phyloP scores from a whole-genome alignment of 37 sponge, comb jelly and placozoan genomes.

The Cladorhizidae sp. region DNA sequence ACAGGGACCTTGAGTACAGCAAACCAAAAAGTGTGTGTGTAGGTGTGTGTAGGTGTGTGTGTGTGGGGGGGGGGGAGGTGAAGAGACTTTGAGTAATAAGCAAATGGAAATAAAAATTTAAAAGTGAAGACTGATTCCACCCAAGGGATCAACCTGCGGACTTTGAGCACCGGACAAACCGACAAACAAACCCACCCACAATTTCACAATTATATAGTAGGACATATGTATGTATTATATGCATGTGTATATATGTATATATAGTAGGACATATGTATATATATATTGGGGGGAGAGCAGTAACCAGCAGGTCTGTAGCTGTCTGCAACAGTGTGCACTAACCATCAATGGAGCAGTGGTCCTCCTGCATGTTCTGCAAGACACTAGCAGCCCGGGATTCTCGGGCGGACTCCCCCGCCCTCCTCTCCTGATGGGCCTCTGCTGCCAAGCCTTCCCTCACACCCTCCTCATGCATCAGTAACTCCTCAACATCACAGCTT shows the following conservation, averaged over 20 bases:
- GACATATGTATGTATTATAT: too few relatives aligned
- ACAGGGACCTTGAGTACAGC: too few relatives aligned
- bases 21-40: too few relatives aligned
- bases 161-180: too few relatives aligned
- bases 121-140: too few relatives aligned
- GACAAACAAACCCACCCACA: background rate
- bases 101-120: too few relatives aligned
- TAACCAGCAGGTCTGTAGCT: background rate
- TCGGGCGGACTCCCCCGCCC: conserved; percentile 31
- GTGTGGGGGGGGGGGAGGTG: too few relatives aligned
- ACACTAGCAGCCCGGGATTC: conserved; percentile 77
- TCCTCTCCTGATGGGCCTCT: conserved; percentile 3
- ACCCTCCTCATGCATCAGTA: conserved; percentile 29
- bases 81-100: too few relatives aligned
- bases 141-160: too few relatives aligned
- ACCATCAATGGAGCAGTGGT: conserved; percentile 35
- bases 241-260: background rate
- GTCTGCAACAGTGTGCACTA: background rate
- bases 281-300: background rate
- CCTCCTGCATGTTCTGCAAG: conserved; percentile 44
- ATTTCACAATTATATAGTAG: too few relatives aligned
- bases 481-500: conserved; percentile 17
- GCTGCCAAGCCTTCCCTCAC: conserved; percentile 33
- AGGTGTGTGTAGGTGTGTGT: too few relatives aligned
- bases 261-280: background rate